Evolutionary conservation across 2,888 invertebrate species (phyloP), one percentile per base, ranked within the genome.

Genomic region (Drepanosiphum platanoidis): DNA sequence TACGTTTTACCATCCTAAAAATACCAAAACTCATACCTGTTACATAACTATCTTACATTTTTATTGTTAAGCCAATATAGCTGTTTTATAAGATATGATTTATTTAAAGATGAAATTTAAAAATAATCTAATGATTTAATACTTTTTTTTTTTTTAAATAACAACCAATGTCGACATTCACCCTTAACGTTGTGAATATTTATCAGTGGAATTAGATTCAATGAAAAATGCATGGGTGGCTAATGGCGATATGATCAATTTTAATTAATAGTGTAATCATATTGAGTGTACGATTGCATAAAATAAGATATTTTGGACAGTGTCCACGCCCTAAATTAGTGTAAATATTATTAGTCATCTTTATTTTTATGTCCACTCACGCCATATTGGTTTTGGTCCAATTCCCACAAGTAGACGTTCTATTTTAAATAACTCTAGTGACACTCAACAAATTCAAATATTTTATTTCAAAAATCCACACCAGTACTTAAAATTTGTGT

Each of bases 241-340:
- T 72, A 64, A 74, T 74, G 13, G 52, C 27, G 74, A 83, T 84
- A 75, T 75, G 66, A 84, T 84, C 75, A 68, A 70, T 84, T 84
- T 77, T 84, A 68, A 84, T 84, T 84, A 84, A 77, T 84, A 77
- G 52, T 36, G n/a, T 84, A 84, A 84, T 84, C 66, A 68, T n/a
- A 68, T 39, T 30, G 27, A 77, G 84, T 75, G 66, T 77, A 68
- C 39, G 66, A 68, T 84, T 84, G 75, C 75, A 68, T 77, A 77
- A 75, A 68, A 68, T 77, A 77, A 84, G 68, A 68, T 84, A 77
- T 84, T 84, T 84, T 84, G 84, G 84, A 84, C 77, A 58, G 32
- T 84, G 77, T 84, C 84, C 84, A 84, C 84, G 68, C 77, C 84
- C 84, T 84, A 84, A 84, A 84, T 84, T 68, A 84, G 84, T 84